These are phyloP conservation scores for Tarsius wallacei DNA, from an alignment of 2,797 vertebrate genomes.

Conservation along the genomic window DNA sequence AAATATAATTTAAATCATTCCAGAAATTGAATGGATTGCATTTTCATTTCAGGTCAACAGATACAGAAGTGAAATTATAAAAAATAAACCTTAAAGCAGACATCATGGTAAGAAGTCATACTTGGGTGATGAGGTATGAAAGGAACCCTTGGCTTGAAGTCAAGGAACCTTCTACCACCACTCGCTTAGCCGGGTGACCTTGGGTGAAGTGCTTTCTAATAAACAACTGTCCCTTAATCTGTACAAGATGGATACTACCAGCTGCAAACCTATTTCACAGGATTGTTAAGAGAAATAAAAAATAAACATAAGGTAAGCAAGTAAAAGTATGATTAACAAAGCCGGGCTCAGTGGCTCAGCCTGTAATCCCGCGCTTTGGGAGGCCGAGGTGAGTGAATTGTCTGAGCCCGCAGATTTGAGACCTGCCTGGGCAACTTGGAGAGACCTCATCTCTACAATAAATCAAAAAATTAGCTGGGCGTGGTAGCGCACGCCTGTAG, in stretches of 20 bases:
- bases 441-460: too few relatives aligned
- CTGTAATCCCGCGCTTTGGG: too few relatives aligned
- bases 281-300: not conserved
- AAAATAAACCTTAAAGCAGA: slow-evolving; percentile 1
- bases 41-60: slow-evolving; percentile 22
- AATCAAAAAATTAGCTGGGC: too few relatives aligned
- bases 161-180: not conserved
- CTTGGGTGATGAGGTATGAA: not conserved
- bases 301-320: not conserved
- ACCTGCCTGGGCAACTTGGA: too few relatives aligned
- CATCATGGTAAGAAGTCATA: not conserved
- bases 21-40: not conserved
- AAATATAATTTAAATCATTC: not conserved
- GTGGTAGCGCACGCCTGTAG: too few relatives aligned
- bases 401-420: too few relatives aligned
- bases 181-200: not conserved
- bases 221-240: slow-evolving; percentile 3
- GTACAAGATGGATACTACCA: not conserved
- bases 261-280: not conserved
- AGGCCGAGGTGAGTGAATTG: too few relatives aligned
- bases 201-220: not conserved
- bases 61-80: not conserved
- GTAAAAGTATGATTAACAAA: not conserved
- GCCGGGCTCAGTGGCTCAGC: too few relatives aligned
- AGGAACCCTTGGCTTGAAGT: not conserved